A percentile compares a stretch with the other conserved stretches of the same genome.
Conservation (phyloP, 2,797 vertebrate genomes). For the Chromobotia macracanthus region DNA sequence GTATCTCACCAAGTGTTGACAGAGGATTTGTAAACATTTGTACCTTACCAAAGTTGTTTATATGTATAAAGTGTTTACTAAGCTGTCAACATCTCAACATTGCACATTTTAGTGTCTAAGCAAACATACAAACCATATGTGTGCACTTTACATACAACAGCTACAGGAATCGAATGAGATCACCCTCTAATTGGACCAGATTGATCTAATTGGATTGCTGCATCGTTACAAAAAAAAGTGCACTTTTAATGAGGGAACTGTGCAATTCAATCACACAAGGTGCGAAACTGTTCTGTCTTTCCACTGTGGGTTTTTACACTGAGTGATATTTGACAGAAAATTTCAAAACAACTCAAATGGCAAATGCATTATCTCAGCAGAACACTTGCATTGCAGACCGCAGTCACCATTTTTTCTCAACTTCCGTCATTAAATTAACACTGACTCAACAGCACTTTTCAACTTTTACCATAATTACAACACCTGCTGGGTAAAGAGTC, state of each 20-base stretch:
- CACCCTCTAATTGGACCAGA: neutral
- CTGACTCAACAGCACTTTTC: constrained; percentile 34
- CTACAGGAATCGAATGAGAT: constrained; percentile 16
- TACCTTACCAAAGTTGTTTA: too few species aligned
- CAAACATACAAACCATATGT: neutral
- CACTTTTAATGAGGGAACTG: constrained; percentile 1
- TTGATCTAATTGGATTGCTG: neutral
- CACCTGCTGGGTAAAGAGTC: constrained; percentile 32
- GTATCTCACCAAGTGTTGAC: neutral
- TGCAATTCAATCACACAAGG: neutral
- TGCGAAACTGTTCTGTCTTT: neutral
- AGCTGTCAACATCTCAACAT: too few species aligned
- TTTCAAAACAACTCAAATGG: constrained; percentile 27
- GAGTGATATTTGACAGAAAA: constrained; percentile 13
- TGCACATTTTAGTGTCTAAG: too few species aligned
- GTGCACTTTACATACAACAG: neutral
- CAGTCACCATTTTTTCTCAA: neutral
- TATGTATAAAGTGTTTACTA: too few species aligned
- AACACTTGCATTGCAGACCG: neutral
- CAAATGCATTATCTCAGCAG: constrained; percentile 22
- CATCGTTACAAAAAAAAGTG: neutral
- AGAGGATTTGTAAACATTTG: neutral
- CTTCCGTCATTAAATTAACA: constrained; percentile 3
- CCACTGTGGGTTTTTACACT: neutral
- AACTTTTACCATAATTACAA: constrained; percentile 26